Base-by-base conservation (phyloP, 1,140 invertebrate genomes). In the Lepidurus packardi region DNA sequence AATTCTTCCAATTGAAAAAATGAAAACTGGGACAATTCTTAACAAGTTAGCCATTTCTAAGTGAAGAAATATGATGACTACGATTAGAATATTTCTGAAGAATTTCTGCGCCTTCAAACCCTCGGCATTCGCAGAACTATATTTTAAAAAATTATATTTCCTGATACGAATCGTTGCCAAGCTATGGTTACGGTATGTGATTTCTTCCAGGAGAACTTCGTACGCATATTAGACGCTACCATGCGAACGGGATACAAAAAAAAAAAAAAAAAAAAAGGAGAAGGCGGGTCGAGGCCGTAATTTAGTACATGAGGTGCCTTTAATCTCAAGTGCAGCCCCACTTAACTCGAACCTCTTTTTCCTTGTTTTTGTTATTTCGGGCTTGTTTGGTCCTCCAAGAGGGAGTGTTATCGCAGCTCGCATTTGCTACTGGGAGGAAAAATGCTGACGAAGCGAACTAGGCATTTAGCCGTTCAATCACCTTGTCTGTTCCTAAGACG, bases 321-420 rank as follows among this genome's bases (percentile, higher is more conserved):
- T 65, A 65, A 65, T 65, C 53, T 65, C 53, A 65, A 65, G 53
- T 65, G 53, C 53, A 65, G 21, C 53, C 21, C 53, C 53, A 65
- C 53, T 65, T 65, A n/a, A 65, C 53, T 65, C 16, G 21, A 13
- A 13, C 53, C 53, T 0, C 13, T 65, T 9, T 9, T 21, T 65
- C 16, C 53, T 9, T 21, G 53, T 21, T 47, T 65, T 13, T 65
- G 34, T 34, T 34, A 34, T 65, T 65, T 13, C 1, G 53, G 21
- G 7, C 53, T 4, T 65, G 16, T 65, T 65, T 65, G 16, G 21
- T 7, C 13, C n/a, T 65, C 53, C 6, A 65, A n/a, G 53, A 65
- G 16, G 53, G 34, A 34, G 34, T 34, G 34, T 34, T 34, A 34
- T 4, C 2, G 3, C 34, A 34, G 3, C 34, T 34, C 3, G 34